Base-by-base conservation (phyloP, 2,888 invertebrate genomes). In the Drosophila pseudotalamancana region DNA sequence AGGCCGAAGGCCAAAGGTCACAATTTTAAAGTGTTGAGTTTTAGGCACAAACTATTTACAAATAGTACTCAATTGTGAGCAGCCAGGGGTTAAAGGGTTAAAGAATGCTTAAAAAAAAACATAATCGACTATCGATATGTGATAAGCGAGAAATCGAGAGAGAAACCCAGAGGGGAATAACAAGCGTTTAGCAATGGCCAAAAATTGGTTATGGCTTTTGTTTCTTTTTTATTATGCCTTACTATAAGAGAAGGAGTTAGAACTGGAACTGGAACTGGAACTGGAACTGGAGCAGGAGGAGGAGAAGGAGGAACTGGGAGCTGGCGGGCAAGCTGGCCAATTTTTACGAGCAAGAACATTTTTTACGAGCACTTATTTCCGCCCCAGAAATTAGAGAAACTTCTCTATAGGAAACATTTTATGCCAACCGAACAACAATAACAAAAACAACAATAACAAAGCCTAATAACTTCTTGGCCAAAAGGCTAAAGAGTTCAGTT, bases 331-430 rank as follows among this genome's bases (percentile, higher is more conserved):
- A 40, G 31, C 42, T 35, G 34, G 19, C 32, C 37, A 39, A 39
- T 67, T 84, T 84, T 82, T 84, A 84, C 61, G 82, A 56, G 70
- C 70, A 32, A 29, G 43, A 77, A 72, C 74, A 87, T 83, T 88
- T 88, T 84, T 88, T 87, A 88, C 75, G 87, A 79, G 77, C 81
- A 81, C 88, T 81, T 88, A 83, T 77, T 88, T 88, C 88, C 88
- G 85, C 88, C 88, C 88, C 79, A 86, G 76, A 85, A 88, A 88
- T 88, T 88, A 88, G 88, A 79, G 57, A 79, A 84, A 72, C 81
- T 78, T 61, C 72, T 49, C 72, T 49, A 37, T 27, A 14, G 19
- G 37, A 27, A 69, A 49, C 63, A 55, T 61, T 65, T 68, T 68
- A 74, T 64, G 77, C 56, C 6, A 23, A 51, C 60, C 48, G 61